These are phyloP conservation scores for Notarius quadriscutis DNA, from an alignment of 2,113 vertebrate genomes.

Conservation along the genomic window DNA sequence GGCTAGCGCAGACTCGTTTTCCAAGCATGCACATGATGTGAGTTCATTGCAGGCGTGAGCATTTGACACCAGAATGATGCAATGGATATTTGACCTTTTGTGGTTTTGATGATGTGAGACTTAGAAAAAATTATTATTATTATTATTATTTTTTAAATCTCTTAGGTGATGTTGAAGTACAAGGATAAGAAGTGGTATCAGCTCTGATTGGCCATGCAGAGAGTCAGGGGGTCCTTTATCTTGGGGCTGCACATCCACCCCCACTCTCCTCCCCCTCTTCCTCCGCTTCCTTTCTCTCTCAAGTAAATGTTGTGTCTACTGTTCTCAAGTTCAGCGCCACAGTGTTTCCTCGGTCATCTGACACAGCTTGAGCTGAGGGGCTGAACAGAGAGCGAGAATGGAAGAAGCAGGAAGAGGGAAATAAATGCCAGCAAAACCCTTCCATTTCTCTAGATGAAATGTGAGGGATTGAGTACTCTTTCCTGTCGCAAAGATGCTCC, in stretches of 20 bases:
- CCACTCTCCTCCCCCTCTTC: slow-evolving; percentile 46
- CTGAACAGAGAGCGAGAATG: slow-evolving; percentile 41
- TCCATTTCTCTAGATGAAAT: slow-evolving; percentile 7
- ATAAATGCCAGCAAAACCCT: slow-evolving; percentile 32
- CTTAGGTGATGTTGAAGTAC: slow-evolving; percentile 97
- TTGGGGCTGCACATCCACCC: slow-evolving; percentile 47
- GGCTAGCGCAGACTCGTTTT: slow-evolving; percentile 94
- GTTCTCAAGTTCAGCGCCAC: slow-evolving; percentile 79
- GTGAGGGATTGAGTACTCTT: slow-evolving; percentile 17
- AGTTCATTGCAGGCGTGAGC: not conserved
- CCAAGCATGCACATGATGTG: slow-evolving; percentile 95
- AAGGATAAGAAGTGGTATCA: slow-evolving; percentile 99
- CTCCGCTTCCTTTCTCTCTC: slow-evolving; percentile 48
- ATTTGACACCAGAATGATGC: not conserved
- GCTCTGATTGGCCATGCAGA: slow-evolving; percentile 81
- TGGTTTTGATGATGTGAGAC: not conserved
- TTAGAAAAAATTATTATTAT: not conserved
- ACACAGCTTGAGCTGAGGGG: slow-evolving; percentile 73
- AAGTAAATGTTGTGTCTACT: slow-evolving; percentile 48
- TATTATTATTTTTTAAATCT: not conserved
- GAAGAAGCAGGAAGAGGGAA: slow-evolving; percentile 58
- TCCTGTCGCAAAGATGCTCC: slow-evolving; percentile 7
- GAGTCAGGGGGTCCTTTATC: slow-evolving; percentile 56
- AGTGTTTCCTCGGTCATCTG: slow-evolving; percentile 79
- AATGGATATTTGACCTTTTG: not conserved